These are phyloP conservation scores for Micrasema longulum DNA, from an alignment of 1,140 invertebrate genomes.

Conservation along the genomic window DNA sequence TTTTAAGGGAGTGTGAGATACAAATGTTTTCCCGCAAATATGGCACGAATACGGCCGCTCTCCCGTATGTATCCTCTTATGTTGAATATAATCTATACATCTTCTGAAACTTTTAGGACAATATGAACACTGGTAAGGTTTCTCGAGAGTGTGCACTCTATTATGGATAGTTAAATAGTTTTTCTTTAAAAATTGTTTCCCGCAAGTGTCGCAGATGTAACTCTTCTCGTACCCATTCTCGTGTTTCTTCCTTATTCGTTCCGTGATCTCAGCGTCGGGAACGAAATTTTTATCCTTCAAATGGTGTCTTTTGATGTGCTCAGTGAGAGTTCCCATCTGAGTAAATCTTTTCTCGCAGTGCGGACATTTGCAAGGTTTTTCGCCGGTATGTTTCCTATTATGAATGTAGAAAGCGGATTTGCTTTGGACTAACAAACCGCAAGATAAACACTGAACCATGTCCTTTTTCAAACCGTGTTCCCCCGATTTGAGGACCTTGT, in stretches of 20 bases:
- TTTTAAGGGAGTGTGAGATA: slow-evolving; percentile 23
- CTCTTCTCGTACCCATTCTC: slow-evolving; percentile 34
- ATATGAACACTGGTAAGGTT: slow-evolving; percentile 43
- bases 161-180: slow-evolving; percentile 36
- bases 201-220: slow-evolving; percentile 50
- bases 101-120: slow-evolving; percentile 54
- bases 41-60: slow-evolving; percentile 81
- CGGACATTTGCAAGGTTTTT: slow-evolving; percentile 51
- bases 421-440: slow-evolving; percentile 27
- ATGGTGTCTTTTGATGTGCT: slow-evolving; percentile 35
- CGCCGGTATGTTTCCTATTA: slow-evolving; percentile 46
- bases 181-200: slow-evolving; percentile 40
- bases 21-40: slow-evolving; percentile 74
- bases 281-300: slow-evolving; percentile 18
- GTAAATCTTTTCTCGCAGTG: slow-evolving; percentile 48
- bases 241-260: slow-evolving; percentile 29
- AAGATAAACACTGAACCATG: slow-evolving; percentile 29
- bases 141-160: slow-evolving; percentile 43
- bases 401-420: slow-evolving; percentile 42
- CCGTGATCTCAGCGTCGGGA: background rate
- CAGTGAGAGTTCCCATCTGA: slow-evolving; percentile 36
- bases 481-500: slow-evolving; percentile 5
- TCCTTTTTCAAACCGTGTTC: slow-evolving; percentile 27
- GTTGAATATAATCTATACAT: slow-evolving; percentile 14
- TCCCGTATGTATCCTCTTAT: slow-evolving; percentile 76